Percentiles rank a stretch among this genome's conserved stretches.
These are phyloP conservation scores for Caenorhabditis zanzibari DNA, from an alignment of 2,888 invertebrate species.

Conservation along the genomic window DNA sequence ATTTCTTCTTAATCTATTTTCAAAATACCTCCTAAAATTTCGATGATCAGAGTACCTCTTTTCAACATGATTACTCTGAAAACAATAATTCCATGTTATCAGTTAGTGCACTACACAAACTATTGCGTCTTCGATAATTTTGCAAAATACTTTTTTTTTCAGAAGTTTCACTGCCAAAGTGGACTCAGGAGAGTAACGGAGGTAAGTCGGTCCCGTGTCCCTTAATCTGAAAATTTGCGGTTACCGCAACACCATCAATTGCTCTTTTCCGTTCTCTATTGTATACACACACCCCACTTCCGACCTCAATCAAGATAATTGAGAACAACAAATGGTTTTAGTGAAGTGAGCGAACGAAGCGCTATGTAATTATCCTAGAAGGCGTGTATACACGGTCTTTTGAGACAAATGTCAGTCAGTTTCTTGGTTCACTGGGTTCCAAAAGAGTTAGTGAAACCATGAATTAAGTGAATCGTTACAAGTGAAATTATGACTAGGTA, in stretches of 20 bases:
- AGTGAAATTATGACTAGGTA: neutral
- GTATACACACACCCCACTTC: slow-evolving; percentile 35
- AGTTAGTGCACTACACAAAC: slow-evolving; percentile 13
- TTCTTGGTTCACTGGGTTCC: slow-evolving; percentile 53
- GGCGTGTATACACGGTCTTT: slow-evolving; percentile 47
- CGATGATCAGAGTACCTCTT: too few relatives aligned
- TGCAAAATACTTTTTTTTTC: slow-evolving; percentile 29
- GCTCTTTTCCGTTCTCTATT: slow-evolving; percentile 58
- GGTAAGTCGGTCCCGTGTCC: slow-evolving; percentile 26
- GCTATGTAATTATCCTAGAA: slow-evolving; percentile 56
- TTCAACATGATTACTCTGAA: slow-evolving; percentile 43
- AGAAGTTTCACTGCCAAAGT: slow-evolving; percentile 55
- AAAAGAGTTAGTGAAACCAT: slow-evolving; percentile 1
- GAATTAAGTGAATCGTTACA: neutral
- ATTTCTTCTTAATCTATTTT: neutral
- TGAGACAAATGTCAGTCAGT: slow-evolving; percentile 52
- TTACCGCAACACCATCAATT: slow-evolving; percentile 38
- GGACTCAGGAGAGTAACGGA: slow-evolving; percentile 56
- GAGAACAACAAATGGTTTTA: slow-evolving; percentile 58
- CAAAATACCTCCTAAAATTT: slow-evolving; percentile 38
- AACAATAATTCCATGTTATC: slow-evolving; percentile 51
- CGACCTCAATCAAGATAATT: slow-evolving; percentile 50
- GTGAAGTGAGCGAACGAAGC: slow-evolving; percentile 21
- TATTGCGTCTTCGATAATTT: neutral
- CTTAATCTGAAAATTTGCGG: slow-evolving; percentile 2